These are phyloP conservation scores for Conus canariensis DNA, from an alignment of 2,888 invertebrate species.

Conservation along the genomic window DNA sequence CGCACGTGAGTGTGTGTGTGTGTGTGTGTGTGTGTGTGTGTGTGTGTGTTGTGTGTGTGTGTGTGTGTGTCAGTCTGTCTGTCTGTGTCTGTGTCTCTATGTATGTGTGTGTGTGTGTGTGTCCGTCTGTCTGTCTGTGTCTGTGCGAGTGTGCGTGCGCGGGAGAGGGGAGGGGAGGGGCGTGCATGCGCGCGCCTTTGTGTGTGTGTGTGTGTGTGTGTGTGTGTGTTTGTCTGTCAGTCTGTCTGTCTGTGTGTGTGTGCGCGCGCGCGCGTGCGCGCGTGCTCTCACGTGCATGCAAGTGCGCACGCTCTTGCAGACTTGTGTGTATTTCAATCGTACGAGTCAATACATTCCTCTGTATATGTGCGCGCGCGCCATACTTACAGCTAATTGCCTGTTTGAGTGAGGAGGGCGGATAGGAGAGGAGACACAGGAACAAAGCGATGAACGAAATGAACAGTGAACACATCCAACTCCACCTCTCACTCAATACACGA, in stretches of 20 bases:
- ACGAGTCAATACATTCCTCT: neutral
- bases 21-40: neutral
- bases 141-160: neutral
- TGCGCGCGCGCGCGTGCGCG: neutral
- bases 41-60: conserved; percentile 18
- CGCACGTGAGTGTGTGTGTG: too few species aligned
- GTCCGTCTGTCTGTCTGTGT: neutral
- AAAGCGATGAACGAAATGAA: too few species aligned
- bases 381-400: too few species aligned
- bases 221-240: neutral
- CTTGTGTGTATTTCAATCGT: neutral
- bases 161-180: neutral
- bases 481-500: too few species aligned
- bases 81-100: neutral
- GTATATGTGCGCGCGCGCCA: too few species aligned
- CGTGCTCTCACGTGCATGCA: neutral
- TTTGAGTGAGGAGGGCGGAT: neutral
- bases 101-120: conserved; percentile 12
- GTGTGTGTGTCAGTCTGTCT: neutral
- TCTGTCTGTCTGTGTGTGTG: neutral
- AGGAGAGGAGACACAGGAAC: neutral
- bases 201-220: conserved; percentile 3
- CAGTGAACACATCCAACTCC: too few species aligned
- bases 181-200: neutral
- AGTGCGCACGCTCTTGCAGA: neutral